These are phyloP conservation scores for Oreotragus oreotragus DNA, from an alignment of 2,113 vertebrate species.

Conservation along the genomic window DNA sequence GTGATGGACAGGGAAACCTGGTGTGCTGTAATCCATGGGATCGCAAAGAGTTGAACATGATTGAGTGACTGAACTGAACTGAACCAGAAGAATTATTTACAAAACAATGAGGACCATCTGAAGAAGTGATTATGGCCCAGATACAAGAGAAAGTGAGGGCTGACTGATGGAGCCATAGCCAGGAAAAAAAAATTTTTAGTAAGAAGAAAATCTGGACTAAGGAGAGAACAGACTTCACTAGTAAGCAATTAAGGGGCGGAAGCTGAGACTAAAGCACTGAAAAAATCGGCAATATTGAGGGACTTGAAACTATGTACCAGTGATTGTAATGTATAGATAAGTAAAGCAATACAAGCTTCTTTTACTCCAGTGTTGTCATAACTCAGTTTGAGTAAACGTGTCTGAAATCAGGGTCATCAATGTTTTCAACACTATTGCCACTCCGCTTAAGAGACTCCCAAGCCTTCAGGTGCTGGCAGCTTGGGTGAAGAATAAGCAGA, in stretches of 20 bases:
- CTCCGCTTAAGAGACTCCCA: neutral
- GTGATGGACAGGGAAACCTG: neutral
- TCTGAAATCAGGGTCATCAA: neutral
- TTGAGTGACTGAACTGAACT: neutral
- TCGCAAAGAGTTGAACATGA: neutral
- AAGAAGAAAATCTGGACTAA: neutral
- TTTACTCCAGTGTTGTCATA: neutral
- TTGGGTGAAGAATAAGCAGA: conserved; percentile 22
- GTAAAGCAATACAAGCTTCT: conserved; percentile 2
- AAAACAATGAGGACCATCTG: neutral
- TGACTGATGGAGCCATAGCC: neutral
- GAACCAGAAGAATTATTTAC: neutral
- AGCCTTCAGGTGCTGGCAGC: neutral
- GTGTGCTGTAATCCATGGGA: neutral
- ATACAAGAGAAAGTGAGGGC: neutral
- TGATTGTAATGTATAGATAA: neutral
- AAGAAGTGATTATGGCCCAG: neutral
- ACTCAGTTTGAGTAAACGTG: conserved; percentile 27
- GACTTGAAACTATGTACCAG: neutral
- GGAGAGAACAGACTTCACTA: neutral
- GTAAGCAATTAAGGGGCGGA: neutral
- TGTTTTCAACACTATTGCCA: conserved; percentile 10
- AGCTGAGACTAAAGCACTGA: neutral
- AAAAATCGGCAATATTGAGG: neutral
- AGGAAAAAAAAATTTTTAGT: neutral